Evolutionary conservation across 1,140 invertebrate species (phyloP).

Genomic region (Lasioglossum albipes): DNA sequence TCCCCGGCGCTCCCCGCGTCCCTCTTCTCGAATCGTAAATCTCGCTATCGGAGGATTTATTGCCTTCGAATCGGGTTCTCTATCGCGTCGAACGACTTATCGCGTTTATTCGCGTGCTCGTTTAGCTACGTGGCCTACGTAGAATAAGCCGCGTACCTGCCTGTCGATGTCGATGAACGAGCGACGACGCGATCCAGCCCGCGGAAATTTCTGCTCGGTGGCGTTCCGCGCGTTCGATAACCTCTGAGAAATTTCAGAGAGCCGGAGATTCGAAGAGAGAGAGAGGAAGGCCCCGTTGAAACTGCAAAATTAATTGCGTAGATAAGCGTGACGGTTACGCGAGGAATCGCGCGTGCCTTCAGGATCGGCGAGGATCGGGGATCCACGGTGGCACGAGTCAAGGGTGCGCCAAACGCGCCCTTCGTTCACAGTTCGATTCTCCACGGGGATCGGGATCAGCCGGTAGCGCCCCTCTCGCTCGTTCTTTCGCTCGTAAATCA

Average conservation of each 20-base stretch:
- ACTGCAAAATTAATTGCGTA: slow-evolving; percentile 11
- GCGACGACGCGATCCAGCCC: too few species aligned
- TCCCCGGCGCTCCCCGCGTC: background rate
- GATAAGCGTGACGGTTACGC: slow-evolving; percentile 5
- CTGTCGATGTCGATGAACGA: too few species aligned
- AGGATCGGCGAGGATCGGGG: slow-evolving; percentile 31
- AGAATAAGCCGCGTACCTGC: background rate
- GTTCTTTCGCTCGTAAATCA: slow-evolving; percentile 74
- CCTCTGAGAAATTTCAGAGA: too few species aligned
- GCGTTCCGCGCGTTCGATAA: too few species aligned
- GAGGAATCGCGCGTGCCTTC: background rate
- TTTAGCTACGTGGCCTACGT: background rate
- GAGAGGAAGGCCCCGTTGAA: background rate
- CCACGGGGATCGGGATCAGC: slow-evolving; percentile 73
- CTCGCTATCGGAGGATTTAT: slow-evolving; percentile 70
- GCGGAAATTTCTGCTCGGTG: too few species aligned
- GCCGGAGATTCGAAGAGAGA: too few species aligned
- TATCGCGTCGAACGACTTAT: slow-evolving; percentile 64
- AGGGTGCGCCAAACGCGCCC: slow-evolving; percentile 62
- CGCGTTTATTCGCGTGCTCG: slow-evolving; percentile 45
- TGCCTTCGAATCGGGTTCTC: slow-evolving; percentile 66
- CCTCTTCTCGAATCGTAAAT: slow-evolving; percentile 63
- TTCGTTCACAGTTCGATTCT: slow-evolving; percentile 71
- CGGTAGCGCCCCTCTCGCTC: slow-evolving; percentile 34
- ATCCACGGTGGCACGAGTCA: slow-evolving; percentile 56